Percentiles rank a stretch among this genome's conserved stretches.
These are phyloP conservation scores for Cordylochernes scorpioides DNA, from an alignment of 2,888 invertebrate genomes.

Conservation along the genomic window DNA sequence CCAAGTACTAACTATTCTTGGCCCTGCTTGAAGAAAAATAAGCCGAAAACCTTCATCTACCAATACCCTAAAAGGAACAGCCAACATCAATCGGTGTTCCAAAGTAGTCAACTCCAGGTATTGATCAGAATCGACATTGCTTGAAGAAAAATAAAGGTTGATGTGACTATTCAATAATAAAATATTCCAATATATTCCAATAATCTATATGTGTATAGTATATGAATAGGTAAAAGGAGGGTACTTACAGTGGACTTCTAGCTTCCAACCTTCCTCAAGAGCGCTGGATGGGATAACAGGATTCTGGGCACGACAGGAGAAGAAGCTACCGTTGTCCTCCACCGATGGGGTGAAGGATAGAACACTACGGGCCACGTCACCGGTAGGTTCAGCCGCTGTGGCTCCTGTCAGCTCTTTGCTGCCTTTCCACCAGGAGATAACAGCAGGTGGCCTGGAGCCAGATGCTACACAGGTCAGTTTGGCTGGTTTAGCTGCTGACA, in stretches of 20 bases:
- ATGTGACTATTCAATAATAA: no score
- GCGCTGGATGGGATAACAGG: neutral
- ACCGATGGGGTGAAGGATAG: conserved; percentile 1
- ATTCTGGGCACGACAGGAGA: conserved; percentile 5
- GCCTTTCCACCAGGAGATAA: conserved; percentile 60
- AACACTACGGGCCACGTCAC: neutral
- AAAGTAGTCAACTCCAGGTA: no score
- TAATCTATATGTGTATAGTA: no score
- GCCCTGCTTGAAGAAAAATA: no score
- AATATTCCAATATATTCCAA: no score
- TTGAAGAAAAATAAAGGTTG: no score
- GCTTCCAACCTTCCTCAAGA: conserved; percentile 3
- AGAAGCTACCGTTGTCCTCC: conserved; percentile 3
- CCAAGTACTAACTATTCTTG: no score
- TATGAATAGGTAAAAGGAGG: no score
- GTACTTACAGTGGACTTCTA: conserved; percentile 6
- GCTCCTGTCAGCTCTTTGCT: conserved; percentile 36
- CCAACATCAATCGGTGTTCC: no score
- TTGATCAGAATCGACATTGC: no score
- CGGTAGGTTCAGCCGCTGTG: conserved; percentile 7
- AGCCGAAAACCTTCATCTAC: no score
- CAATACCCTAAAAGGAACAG: no score
- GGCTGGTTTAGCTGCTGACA: conserved; percentile 53
- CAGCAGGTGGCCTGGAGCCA: conserved; percentile 56
- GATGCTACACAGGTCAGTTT: conserved; percentile 53